These are phyloP conservation scores for Agriopis marginaria DNA, from an alignment of 2,888 invertebrate genomes.

Conservation along the genomic window DNA sequence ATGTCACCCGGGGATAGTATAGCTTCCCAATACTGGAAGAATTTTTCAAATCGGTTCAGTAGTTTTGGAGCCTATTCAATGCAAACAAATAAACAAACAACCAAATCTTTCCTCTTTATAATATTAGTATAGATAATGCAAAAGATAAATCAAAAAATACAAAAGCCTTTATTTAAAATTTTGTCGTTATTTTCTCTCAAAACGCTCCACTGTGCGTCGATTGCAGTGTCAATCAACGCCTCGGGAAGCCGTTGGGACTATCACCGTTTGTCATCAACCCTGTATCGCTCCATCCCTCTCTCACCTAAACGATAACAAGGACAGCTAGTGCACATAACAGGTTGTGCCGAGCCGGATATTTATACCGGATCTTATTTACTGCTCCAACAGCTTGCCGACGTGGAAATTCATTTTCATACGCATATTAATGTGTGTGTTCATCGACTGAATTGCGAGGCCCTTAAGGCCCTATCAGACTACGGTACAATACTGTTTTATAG, in stretches of 20 bases:
- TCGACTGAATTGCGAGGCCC: conserved; percentile 14
- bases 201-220: conserved; percentile 56
- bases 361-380: conserved; percentile 78
- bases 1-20: too few relatives aligned
- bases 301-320: conserved; percentile 49
- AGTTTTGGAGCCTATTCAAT: too few relatives aligned
- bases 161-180: not conserved
- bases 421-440: conserved; percentile 65
- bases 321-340: conserved; percentile 40
- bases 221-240: conserved; percentile 77
- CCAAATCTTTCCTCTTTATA: too few relatives aligned
- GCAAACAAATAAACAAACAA: too few relatives aligned
- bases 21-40: too few relatives aligned
- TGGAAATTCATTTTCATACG: conserved; percentile 73
- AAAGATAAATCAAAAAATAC: too few relatives aligned
- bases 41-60: too few relatives aligned
- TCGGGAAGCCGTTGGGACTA: conserved; percentile 65
- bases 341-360: conserved; percentile 67
- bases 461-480: not conserved
- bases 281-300: conserved; percentile 51
- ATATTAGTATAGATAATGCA: too few relatives aligned
- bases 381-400: conserved; percentile 68
- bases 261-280: conserved; percentile 62
- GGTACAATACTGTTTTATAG: too few relatives aligned
- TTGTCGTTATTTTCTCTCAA: conserved; percentile 3